Evolutionary conservation across 92 coral and sea anemone genomes (phyloP), one percentile per base, ranked within the genome.

Genomic region (Palythoa grandiflora): DNA sequence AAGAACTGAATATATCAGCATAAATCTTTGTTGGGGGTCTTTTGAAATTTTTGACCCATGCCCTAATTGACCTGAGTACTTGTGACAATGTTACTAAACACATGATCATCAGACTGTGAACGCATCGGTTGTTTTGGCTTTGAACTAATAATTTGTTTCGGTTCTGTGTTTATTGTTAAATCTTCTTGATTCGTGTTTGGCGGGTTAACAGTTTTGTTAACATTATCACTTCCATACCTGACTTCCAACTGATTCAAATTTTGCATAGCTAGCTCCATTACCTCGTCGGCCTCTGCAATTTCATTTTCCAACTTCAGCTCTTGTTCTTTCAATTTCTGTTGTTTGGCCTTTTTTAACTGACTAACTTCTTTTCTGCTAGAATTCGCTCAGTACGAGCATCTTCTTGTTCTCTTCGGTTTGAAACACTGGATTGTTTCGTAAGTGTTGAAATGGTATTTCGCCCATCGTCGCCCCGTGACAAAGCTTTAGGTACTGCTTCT

Each of bases 201-300:
- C 7, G 50, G 2, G 50, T 44, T 44, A 68, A 6, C 14, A 35
- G 1, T 28, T 35, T 8, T 68, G 0, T 8, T 6, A 0, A 44
- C 7, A 44, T 44, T 44, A 44, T 68, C 37, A 68, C 39, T 35
- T 68, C 17, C 73, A 68, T 68, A 68, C 73, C 73, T 68, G 14
- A 19, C 37, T 68, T 68, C 73, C 73, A 68, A 5, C 37, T 20
- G 73, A 68, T 38, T 68, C 13, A 28, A 28, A 20, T 13, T 68
- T 19, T 7, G 15, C 73, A 38, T 8, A 35, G 73, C 73, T 13
- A 68, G 37, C 73, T 68, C 44, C 44, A 35, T 8, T 1, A 35
- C 74, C 19, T 91, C 93, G 51, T 88, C 87, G 10, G 91, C 93
- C 70, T 88, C 93, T 20, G 91, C 89, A 73, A 91, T 91, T 88